Percentiles rank a stretch among this genome's conserved stretches.
Evolutionary conservation across 2,888 invertebrate genomes (phyloP).

Genomic region (Sclerodermus sp.): DNA sequence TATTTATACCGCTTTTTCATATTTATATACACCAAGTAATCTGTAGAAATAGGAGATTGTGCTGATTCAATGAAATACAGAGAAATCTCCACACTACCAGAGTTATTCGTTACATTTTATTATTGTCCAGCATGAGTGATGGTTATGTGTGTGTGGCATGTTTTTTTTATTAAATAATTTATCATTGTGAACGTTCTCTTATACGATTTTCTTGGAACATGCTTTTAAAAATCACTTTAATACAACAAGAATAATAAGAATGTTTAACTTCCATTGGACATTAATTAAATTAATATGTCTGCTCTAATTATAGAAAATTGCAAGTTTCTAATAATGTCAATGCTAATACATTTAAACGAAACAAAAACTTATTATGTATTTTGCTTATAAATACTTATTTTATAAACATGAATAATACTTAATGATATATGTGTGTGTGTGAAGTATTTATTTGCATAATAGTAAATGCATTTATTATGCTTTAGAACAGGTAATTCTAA

Average conservation of each 20-base stretch:
- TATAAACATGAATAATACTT: no score
- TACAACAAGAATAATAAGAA: neutral
- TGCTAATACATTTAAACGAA: no score
- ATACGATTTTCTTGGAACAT: neutral
- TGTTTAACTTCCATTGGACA: no score
- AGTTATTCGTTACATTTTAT: constrained; percentile 40
- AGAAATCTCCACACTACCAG: constrained; percentile 45
- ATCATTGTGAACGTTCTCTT: constrained; percentile 1
- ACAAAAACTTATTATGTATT: no score
- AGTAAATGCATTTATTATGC: neutral
- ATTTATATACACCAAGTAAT: neutral
- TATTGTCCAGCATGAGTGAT: constrained; percentile 42
- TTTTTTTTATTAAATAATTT: constrained; percentile 9
- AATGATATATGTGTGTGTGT: no score
- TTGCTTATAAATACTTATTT: neutral
- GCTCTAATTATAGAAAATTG: neutral
- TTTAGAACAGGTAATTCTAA: neutral
- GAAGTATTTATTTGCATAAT: no score
- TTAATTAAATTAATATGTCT: no score
- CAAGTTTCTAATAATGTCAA: neutral
- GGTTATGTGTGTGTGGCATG: constrained; percentile 4
- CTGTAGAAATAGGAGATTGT: constrained; percentile 2
- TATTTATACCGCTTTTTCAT: constrained; percentile 22
- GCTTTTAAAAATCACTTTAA: constrained; percentile 2
- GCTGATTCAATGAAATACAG: constrained; percentile 8